These are phyloP conservation scores for Sarcophaga variegata DNA, from an alignment of 2,888 invertebrate species.

Conservation along the genomic window DNA sequence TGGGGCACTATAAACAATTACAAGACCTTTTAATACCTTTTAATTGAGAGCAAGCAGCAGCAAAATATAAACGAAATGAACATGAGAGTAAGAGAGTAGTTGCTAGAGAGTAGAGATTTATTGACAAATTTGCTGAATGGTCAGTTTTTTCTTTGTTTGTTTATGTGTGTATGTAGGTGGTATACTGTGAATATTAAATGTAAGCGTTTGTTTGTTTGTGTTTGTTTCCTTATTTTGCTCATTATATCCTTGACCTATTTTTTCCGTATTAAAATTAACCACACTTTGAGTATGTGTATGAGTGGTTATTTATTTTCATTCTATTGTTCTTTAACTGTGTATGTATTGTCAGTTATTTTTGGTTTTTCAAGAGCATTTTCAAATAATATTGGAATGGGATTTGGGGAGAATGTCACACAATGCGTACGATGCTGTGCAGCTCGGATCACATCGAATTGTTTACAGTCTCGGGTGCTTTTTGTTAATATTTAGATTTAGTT, in stretches of 20 bases:
- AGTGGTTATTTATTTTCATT: constrained; percentile 9
- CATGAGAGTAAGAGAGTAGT: too few relatives aligned
- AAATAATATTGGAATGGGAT: too few relatives aligned
- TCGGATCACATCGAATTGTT: too few relatives aligned
- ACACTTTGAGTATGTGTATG: not conserved
- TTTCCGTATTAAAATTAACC: not conserved
- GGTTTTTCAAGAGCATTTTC: not conserved
- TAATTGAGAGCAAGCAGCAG: too few relatives aligned
- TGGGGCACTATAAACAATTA: not conserved
- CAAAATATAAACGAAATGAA: too few relatives aligned
- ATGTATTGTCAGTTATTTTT: not conserved
- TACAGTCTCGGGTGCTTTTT: too few relatives aligned
- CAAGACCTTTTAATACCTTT: not conserved
- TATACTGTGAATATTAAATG: not conserved
- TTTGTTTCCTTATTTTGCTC: not conserved
- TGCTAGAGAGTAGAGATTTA: constrained; percentile 2
- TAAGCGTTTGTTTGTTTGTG: too few relatives aligned
- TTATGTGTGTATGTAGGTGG: not conserved
- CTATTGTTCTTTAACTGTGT: constrained; percentile 3
- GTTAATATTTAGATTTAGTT: too few relatives aligned
- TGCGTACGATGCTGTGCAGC: too few relatives aligned
- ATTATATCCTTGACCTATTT: constrained; percentile 65
- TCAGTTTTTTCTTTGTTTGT: not conserved
- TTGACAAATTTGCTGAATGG: constrained; percentile 50
- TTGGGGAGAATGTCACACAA: too few relatives aligned